Percentiles rank a stretch among this genome's conserved stretches.
These are phyloP conservation scores for Metalampra italica DNA, from an alignment of 2,888 invertebrate species.

Conservation along the genomic window DNA sequence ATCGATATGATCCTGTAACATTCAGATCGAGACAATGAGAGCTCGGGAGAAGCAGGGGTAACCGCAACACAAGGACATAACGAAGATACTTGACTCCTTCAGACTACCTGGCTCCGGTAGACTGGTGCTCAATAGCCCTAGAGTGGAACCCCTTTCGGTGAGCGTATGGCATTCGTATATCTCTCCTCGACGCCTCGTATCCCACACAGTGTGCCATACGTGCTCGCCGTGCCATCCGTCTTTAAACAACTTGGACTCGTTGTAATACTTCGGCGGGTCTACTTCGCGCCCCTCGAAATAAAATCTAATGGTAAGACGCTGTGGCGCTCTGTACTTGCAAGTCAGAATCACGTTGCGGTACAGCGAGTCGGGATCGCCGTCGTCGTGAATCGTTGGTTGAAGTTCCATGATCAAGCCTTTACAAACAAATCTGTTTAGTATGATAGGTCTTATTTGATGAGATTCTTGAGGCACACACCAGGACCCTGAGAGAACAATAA, in stretches of 20 bases:
- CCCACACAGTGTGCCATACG: slow-evolving; percentile 47
- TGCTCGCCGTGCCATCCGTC: slow-evolving; percentile 61
- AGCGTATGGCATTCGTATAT: slow-evolving; percentile 60
- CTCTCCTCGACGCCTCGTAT: slow-evolving; percentile 39
- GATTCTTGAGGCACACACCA: too few relatives aligned
- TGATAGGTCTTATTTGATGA: neutral
- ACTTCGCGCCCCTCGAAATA: slow-evolving; percentile 46
- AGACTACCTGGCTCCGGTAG: slow-evolving; percentile 50
- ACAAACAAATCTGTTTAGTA: slow-evolving; percentile 12
- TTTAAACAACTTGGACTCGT: slow-evolving; percentile 39
- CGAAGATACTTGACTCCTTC: slow-evolving; percentile 1
- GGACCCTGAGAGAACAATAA: too few relatives aligned
- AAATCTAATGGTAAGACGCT: slow-evolving; percentile 60
- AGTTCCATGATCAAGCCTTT: slow-evolving; percentile 68
- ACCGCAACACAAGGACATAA: slow-evolving; percentile 6
- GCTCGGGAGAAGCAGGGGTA: slow-evolving; percentile 8
- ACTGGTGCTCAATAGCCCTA: slow-evolving; percentile 57
- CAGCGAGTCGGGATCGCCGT: slow-evolving; percentile 22
- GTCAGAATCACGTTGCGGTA: slow-evolving; percentile 45
- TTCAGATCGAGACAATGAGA: neutral
- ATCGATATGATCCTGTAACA: slow-evolving; percentile 3
- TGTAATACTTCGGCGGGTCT: slow-evolving; percentile 36
- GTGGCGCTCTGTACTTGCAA: slow-evolving; percentile 64
- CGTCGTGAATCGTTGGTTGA: slow-evolving; percentile 51
- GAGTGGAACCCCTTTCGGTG: slow-evolving; percentile 48